These are phyloP conservation scores for Leptinotarsa haldemani DNA, from an alignment of 2,888 invertebrate species.

Conservation along the genomic window DNA sequence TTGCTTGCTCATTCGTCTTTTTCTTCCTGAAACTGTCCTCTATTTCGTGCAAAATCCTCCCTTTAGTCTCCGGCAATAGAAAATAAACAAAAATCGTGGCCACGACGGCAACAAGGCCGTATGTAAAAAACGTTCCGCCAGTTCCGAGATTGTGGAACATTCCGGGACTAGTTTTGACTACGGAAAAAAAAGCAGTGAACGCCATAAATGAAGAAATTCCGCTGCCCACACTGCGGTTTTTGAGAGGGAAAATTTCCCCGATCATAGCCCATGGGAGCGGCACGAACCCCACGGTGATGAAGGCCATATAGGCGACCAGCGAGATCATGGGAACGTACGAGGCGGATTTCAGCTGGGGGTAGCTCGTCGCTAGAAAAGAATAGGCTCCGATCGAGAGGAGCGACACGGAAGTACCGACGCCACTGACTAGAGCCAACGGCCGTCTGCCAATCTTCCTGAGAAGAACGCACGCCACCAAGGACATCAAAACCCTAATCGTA, in stretches of 20 bases:
- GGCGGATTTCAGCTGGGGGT: conserved; percentile 52
- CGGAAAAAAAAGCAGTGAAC: conserved; percentile 74
- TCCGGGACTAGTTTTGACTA: conserved; percentile 76
- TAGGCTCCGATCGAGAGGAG: conserved; percentile 61
- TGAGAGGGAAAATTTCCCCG: conserved; percentile 75
- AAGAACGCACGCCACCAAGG: conserved; percentile 73
- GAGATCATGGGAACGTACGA: conserved; percentile 62
- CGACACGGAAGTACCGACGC: conserved; percentile 72
- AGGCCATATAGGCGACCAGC: conserved; percentile 71
- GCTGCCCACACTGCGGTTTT: conserved; percentile 72
- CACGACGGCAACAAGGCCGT: conserved; percentile 70
- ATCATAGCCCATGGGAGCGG: conserved; percentile 79
- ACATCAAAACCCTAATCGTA: conserved; percentile 72
- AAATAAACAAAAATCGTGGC: conserved; percentile 72
- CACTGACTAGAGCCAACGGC: conserved; percentile 74
- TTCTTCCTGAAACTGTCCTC: conserved; percentile 69
- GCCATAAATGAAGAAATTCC: conserved; percentile 76
- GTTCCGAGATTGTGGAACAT: conserved; percentile 71
- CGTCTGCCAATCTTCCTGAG: conserved; percentile 74
- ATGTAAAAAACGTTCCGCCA: conserved; percentile 73
- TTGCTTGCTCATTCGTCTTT: background rate
- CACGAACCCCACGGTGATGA: conserved; percentile 68
- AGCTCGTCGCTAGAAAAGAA: conserved; percentile 45
- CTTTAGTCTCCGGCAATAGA: conserved; percentile 77
- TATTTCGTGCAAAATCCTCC: conserved; percentile 76